Evolutionary conservation across 2,888 invertebrate genomes (phyloP).

Genomic region (Cantharis rustica): DNA sequence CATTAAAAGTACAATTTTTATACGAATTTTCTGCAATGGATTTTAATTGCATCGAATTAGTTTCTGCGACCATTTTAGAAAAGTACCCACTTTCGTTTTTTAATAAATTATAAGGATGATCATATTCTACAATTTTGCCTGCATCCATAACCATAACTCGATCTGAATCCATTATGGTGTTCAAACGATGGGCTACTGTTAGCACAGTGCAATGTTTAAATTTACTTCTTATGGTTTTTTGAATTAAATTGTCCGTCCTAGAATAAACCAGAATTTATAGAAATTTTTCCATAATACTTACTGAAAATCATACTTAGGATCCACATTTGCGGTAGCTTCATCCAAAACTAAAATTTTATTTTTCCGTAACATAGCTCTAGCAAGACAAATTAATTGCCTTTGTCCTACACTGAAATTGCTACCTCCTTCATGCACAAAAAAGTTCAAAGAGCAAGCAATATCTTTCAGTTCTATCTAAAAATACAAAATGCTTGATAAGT

Average conservation of each 20-base stretch:
- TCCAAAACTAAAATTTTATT: slow-evolving; percentile 80
- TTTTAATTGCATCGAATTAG: slow-evolving; percentile 53
- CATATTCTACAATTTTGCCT: slow-evolving; percentile 76
- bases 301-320: slow-evolving; percentile 55
- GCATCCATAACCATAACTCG: slow-evolving; percentile 84
- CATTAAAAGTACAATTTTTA: slow-evolving; percentile 29
- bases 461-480: neutral
- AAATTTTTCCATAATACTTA: neutral
- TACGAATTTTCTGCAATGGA: slow-evolving; percentile 57
- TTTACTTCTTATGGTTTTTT: slow-evolving; percentile 77
- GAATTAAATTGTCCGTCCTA: slow-evolving; percentile 85
- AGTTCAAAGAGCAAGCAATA: neutral
- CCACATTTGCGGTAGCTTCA: slow-evolving; percentile 86
- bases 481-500: neutral
- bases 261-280: neutral
- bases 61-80: slow-evolving; percentile 72
- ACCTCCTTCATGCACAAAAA: slow-evolving; percentile 63
- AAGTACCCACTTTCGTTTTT: slow-evolving; percentile 65
- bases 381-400: slow-evolving; percentile 80
- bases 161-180: slow-evolving; percentile 93
- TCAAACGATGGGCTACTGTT: slow-evolving; percentile 87
- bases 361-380: slow-evolving; percentile 76
- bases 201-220: slow-evolving; percentile 84
- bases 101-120: slow-evolving; percentile 69
- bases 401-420: slow-evolving; percentile 84